Base-by-base conservation (phyloP, 2,113 vertebrate species). In the Daphoenositta chrysoptera region DNA sequence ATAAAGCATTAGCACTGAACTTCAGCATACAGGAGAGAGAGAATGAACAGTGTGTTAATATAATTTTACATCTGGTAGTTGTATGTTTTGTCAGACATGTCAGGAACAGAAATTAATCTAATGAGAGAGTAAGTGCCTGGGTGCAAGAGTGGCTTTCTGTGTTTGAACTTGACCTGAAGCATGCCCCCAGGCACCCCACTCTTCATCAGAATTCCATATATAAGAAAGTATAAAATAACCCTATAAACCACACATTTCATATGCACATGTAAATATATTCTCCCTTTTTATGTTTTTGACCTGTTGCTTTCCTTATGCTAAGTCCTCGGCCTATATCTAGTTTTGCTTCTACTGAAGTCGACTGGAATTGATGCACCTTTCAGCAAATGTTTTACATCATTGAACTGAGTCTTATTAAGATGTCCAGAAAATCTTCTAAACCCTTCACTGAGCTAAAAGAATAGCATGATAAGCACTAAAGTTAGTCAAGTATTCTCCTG, bases 341-440 rank as follows among this genome's bases (percentile, higher is more conserved):
- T 50, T 90, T 71, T 77, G 6, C 78, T 92, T 87, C 80, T 84
- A 23, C 47, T 89, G 47, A 91, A 79, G 60, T 82, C 31, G 28
- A 64, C 65, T 51, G 53, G 61, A 93, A 95, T 65, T 79, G 73
- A 96, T 68, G 57, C 33, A 95, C 53, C 70, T 89, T 94, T 95
- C 94, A 95, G 73, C 81, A 89, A 89, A 93, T 45, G 69, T 87
- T 95, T 89, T 95, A 87, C 81, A 85, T 82, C 89, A 93, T 61
- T 95, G 91, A 94, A 60, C 83, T 89, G 73, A 35, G 50, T 65
- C 77, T 89, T 89, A 89, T 82, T 91, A 94, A 94, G 87, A 79
- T 69, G 61, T 91, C 91, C 76, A 84, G 81, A 73, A 86, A 47
- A 84, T 53, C 77, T 91, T 57, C 82, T 87, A 73, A 84, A 84